These are phyloP conservation scores for Dicyrtomina minuta DNA, from an alignment of 2,888 invertebrate species.

Conservation along the genomic window DNA sequence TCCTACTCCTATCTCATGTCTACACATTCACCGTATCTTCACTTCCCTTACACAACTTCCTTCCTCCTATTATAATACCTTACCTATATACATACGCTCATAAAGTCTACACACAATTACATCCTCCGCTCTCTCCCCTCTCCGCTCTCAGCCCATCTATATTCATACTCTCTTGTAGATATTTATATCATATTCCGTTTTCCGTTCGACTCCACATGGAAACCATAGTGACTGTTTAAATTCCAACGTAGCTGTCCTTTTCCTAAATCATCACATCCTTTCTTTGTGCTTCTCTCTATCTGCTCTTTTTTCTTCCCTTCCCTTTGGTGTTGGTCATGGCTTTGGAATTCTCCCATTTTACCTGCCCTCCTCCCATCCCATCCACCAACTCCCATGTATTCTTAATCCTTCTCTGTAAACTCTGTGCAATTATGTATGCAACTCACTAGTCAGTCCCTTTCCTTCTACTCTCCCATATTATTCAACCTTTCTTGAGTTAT, in stretches of 20 bases:
- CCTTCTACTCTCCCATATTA: no score
- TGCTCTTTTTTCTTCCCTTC: not conserved
- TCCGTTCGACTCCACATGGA: conserved; percentile 4
- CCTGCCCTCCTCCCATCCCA: no score
- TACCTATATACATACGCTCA: no score
- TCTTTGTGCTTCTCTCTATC: conserved; percentile 12
- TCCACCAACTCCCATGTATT: not conserved
- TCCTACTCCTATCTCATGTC: not conserved
- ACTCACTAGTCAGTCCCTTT: no score
- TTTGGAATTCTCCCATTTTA: no score
- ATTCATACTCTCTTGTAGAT: no score
- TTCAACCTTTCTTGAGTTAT: no score
- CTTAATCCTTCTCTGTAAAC: not conserved
- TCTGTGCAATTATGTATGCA: not conserved
- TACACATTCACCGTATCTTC: not conserved
- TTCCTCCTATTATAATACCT: not conserved
- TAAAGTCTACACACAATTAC: no score
- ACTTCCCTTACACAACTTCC: not conserved
- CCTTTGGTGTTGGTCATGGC: no score
- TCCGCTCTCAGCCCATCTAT: no score
- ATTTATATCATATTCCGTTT: no score
- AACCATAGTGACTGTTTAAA: conserved; percentile 36
- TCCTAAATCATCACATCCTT: conserved; percentile 36
- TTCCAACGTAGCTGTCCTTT: conserved; percentile 28
- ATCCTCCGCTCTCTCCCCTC: no score